Conservation (phyloP, 2,888 invertebrate species). For the Drosophila putrida region DNA sequence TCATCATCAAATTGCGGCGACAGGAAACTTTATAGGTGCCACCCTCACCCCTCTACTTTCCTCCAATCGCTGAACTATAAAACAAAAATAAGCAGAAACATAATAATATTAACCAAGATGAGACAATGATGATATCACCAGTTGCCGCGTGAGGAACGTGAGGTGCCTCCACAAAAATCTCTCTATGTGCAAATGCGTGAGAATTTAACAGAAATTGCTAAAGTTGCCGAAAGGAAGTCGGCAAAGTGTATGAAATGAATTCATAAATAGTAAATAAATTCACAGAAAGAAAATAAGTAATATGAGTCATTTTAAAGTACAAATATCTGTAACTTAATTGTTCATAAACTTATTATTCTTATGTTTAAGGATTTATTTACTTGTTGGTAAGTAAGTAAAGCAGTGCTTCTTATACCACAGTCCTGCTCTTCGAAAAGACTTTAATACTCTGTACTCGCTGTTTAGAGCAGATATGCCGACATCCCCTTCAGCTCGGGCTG, state of each 20-base stretch:
- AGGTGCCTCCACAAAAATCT: conserved; percentile 52
- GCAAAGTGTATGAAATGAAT: conserved; percentile 40
- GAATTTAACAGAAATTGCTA: conserved; percentile 39
- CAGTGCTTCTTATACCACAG: too few relatives aligned
- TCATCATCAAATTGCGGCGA: conserved; percentile 54
- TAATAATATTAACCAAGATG: conserved; percentile 43
- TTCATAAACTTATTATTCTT: neutral
- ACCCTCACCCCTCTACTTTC: neutral
- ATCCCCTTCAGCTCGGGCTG: too few relatives aligned
- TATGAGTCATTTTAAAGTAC: neutral
- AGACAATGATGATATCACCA: conserved; percentile 69
- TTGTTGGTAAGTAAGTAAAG: too few relatives aligned
- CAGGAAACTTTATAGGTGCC: conserved; percentile 41
- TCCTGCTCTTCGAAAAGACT: too few relatives aligned
- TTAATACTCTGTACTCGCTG: too few relatives aligned
- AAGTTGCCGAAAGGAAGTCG: conserved; percentile 42
- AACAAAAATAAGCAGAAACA: conserved; percentile 15
- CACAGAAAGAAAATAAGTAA: neutral
- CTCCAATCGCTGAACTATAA: conserved; percentile 43
- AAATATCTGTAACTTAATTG: neutral
- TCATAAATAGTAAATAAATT: conserved; percentile 27
- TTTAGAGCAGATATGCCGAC: too few relatives aligned
- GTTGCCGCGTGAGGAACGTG: conserved; percentile 61
- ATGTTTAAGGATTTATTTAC: too few relatives aligned
- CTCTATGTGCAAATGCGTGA: conserved; percentile 38